Conservation (phyloP, 2,797 vertebrate genomes). For the Eupleurogrammus muticus region DNA sequence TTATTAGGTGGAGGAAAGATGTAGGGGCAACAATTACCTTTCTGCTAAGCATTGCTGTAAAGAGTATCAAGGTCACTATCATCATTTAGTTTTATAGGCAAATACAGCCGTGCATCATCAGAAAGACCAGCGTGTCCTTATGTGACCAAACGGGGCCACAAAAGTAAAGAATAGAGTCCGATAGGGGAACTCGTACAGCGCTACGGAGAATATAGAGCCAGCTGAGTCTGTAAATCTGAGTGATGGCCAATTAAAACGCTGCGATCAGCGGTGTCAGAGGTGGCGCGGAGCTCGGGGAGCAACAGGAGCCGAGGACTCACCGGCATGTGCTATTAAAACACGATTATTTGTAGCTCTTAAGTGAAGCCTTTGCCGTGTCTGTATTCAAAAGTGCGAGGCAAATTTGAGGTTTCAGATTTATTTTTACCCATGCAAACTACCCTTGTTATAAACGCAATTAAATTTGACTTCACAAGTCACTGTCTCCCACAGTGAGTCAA, state of each 20-base stretch:
- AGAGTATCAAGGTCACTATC: background rate
- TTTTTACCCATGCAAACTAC: constrained; percentile 49
- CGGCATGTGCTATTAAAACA: constrained; percentile 49
- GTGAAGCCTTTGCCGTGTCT: constrained; percentile 37
- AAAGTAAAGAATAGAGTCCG: constrained; percentile 1
- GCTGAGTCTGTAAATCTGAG: constrained; percentile 42
- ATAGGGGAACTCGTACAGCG: constrained; percentile 8
- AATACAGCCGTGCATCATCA: constrained; percentile 4
- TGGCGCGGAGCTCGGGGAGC: constrained; percentile 34
- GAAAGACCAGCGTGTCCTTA: constrained; percentile 1
- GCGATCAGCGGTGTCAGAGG: constrained; percentile 46
- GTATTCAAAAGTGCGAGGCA: constrained; percentile 38
- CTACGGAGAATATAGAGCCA: constrained; percentile 26
- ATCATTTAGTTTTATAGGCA: constrained; percentile 5
- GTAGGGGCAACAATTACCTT: background rate
- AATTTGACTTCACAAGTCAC: constrained; percentile 59
- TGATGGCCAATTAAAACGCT: constrained; percentile 58
- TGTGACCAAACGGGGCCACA: background rate
- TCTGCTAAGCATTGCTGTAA: background rate
- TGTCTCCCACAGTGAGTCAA: constrained; percentile 55
- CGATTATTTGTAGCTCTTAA: constrained; percentile 51
- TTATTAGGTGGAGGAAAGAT: background rate
- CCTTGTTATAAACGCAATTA: constrained; percentile 66
- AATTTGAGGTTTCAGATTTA: constrained; percentile 31
- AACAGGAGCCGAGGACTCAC: constrained; percentile 22